phyloP scores from a whole-genome alignment of 1,140 invertebrate genomes.

The roundworm (Caenorhabditis elegans) region DNA sequence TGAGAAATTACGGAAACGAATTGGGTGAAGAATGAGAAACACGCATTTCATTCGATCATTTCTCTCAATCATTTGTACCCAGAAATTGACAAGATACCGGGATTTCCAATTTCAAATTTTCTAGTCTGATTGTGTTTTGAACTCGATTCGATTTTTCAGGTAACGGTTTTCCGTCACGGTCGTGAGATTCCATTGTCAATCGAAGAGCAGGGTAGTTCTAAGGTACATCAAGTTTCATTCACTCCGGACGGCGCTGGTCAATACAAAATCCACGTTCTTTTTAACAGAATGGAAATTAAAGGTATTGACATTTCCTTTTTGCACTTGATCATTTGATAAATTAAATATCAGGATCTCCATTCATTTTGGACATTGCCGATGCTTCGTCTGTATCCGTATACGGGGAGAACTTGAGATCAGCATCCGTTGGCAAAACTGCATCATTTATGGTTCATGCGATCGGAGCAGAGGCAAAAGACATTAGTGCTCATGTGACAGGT shows the following conservation, averaged over 20 bases:
- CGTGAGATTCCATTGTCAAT: slow-evolving; percentile 79
- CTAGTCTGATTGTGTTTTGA: neutral
- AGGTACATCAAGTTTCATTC: slow-evolving; percentile 83
- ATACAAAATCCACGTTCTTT: slow-evolving; percentile 88
- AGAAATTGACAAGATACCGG: neutral
- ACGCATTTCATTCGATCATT: neutral
- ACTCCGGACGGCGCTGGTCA: slow-evolving; percentile 84
- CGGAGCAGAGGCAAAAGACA: slow-evolving; percentile 68
- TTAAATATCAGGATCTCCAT: slow-evolving; percentile 70
- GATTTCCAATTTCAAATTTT: neutral
- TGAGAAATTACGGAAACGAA: slow-evolving; percentile 3
- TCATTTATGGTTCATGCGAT: slow-evolving; percentile 71
- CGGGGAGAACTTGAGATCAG: slow-evolving; percentile 74
- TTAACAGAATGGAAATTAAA: slow-evolving; percentile 92
- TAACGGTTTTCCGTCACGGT: slow-evolving; percentile 79
- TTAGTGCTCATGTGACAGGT: slow-evolving; percentile 68
- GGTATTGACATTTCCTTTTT: slow-evolving; percentile 72
- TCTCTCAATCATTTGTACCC: neutral
- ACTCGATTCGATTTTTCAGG: slow-evolving; percentile 47
- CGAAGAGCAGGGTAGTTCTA: slow-evolving; percentile 76
- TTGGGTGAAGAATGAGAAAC: slow-evolving; percentile 25
- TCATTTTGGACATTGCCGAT: slow-evolving; percentile 70
- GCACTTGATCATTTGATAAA: neutral
- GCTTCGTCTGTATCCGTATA: slow-evolving; percentile 69
- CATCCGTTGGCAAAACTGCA: slow-evolving; percentile 72